A percentile compares a stretch with the other conserved stretches of the same genome.
These are phyloP conservation scores for Paramuricea clavata DNA, from an alignment of 92 coral and sea anemone species.

Conservation along the genomic window DNA sequence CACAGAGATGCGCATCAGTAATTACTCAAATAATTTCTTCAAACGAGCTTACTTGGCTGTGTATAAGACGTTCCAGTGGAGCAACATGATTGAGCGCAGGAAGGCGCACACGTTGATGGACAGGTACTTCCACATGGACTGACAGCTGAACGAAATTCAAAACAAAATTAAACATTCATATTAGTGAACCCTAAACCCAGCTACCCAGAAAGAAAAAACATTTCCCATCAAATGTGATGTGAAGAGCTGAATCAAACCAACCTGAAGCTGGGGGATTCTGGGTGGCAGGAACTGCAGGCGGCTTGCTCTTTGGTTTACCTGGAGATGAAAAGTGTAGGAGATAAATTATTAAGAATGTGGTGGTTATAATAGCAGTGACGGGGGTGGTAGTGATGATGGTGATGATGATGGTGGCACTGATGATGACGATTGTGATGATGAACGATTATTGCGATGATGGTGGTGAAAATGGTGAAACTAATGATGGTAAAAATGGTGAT, in stretches of 20 bases:
- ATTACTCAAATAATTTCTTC: background rate
- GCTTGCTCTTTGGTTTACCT: background rate
- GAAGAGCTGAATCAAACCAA: too few relatives aligned
- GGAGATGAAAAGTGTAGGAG: background rate
- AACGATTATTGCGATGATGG: background rate
- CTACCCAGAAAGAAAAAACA: too few relatives aligned
- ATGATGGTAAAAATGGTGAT: background rate
- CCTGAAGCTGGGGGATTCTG: too few relatives aligned
- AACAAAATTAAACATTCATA: background rate
- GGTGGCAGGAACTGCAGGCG: background rate
- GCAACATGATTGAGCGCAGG: background rate
- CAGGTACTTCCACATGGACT: constrained; percentile 1
- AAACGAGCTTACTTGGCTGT: background rate
- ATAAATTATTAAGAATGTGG: too few relatives aligned
- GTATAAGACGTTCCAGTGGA: background rate
- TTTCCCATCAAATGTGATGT: too few relatives aligned
- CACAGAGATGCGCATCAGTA: too few relatives aligned
- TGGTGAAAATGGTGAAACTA: background rate
- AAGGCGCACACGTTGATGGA: background rate
- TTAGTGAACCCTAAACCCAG: too few relatives aligned
- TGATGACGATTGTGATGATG: background rate
- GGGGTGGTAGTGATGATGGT: background rate
- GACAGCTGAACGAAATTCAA: background rate
- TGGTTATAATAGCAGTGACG: too few relatives aligned
- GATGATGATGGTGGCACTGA: background rate